Evolutionary conservation across 1,140 invertebrate genomes (phyloP), one percentile per base, ranked within the genome.

Genomic region (Elysia chlorotica): DNA sequence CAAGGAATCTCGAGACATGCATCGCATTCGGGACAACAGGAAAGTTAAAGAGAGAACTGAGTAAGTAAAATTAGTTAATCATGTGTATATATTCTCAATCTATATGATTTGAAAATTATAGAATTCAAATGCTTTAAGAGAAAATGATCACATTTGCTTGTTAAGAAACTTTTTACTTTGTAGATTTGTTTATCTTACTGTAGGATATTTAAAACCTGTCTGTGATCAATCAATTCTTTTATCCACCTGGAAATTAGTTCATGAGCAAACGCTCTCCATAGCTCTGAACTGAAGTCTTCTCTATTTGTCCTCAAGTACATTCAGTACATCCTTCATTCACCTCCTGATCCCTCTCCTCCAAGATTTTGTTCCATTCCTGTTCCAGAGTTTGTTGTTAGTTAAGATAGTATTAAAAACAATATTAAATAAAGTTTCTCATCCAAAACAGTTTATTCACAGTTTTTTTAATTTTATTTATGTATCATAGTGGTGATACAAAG

Each of bases 1-100:
- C 10, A 48, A 69, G 67, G 67, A 69, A 59, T 59, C 67, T 25
- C 53, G 35, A 30, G 56, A 69, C 48, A 30, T 71, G 1, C 69
- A 62, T 31, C 56, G 69, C 1, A 36, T 71, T 30, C 38, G 37
- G 35, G 69, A 71, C 23, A 62, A 62, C 28, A 38, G 38, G n/a
- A 38, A 63, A 38, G 23, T 21, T 25, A 21, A 33, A 28, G 69
- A 62, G 35, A 71, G 25, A 63, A 63, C 59, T 21, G 69, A 71
- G 69, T 71, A 48, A 71, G 69, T 71, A 48, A n/a, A n/a, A 14
- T 48, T 48, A 10, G 10, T 48, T 48, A 48, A 10, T n/a, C n/a
- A n/a, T 10, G 41, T 48, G 41, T 48, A n/a, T 48, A 48, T 48
- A 14, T 48, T 48, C n/a, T 48, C 10, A 48, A n/a, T 14, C 41